Conservation (phyloP, 2,113 vertebrate species). For the Microcebus jonahi region DNA sequence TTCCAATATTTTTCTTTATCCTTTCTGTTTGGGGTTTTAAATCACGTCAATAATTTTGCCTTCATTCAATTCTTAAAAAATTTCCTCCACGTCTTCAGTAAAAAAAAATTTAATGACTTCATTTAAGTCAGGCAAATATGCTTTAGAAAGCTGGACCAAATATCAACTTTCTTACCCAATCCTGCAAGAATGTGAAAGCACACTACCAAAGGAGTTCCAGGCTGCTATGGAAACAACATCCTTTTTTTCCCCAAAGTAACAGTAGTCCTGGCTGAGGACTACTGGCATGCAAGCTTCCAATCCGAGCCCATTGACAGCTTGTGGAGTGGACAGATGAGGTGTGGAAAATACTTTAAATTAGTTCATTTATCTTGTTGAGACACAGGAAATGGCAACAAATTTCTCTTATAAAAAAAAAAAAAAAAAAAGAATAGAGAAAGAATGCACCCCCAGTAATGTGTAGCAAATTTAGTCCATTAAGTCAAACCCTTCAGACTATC, state of each 20-base stretch:
- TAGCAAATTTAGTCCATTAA: conserved; percentile 50
- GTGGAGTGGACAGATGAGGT: conserved; percentile 85
- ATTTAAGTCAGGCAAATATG: conserved; percentile 52
- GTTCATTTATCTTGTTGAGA: conserved; percentile 87
- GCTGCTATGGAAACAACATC: conserved; percentile 76
- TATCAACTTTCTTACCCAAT: conserved; percentile 67
- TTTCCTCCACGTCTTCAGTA: conserved; percentile 14
- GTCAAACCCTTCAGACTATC: conserved; percentile 24
- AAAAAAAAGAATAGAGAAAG: neutral
- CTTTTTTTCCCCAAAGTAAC: conserved; percentile 74
- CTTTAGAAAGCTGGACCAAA: conserved; percentile 40
- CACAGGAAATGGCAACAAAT: conserved; percentile 76
- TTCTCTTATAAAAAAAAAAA: conserved; percentile 61
- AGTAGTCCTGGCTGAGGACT: conserved; percentile 64
- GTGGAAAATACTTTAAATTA: conserved; percentile 87
- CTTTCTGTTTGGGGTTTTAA: conserved; percentile 33
- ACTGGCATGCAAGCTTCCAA: conserved; percentile 78
- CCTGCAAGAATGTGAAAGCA: conserved; percentile 62
- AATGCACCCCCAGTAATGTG: neutral
- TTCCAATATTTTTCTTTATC: neutral
- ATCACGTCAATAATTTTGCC: neutral
- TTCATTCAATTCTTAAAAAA: neutral
- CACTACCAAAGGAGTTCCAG: conserved; percentile 39
- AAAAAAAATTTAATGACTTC: neutral
- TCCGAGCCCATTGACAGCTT: conserved; percentile 82